Evolutionary conservation across 1,140 invertebrate genomes (phyloP).

Genomic region (Drosophila carrolli): DNA sequence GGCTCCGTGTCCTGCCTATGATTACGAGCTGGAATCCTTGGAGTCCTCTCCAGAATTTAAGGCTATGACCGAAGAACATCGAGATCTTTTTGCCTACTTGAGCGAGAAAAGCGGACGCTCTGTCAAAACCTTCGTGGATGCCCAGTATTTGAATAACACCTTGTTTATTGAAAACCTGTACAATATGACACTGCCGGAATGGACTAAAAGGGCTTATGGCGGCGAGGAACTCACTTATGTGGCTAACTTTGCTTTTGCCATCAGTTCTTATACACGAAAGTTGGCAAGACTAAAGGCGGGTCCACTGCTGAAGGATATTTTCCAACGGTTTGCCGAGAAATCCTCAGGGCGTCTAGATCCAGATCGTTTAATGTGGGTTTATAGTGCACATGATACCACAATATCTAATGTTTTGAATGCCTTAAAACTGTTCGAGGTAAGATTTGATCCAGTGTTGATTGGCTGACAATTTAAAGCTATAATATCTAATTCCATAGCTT

Average conservation of each 20-base stretch:
- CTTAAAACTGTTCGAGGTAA: constrained; percentile 89
- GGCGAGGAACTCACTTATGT: constrained; percentile 84
- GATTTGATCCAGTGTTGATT: not conserved
- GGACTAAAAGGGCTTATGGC: constrained; percentile 87
- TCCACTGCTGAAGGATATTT: constrained; percentile 88
- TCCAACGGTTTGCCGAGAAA: constrained; percentile 86
- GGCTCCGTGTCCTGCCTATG: constrained; percentile 88
- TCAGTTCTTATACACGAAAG: constrained; percentile 85
- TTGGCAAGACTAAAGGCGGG: constrained; percentile 87
- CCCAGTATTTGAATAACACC: constrained; percentile 88
- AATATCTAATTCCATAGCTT: constrained; percentile 31
- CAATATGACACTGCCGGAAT: constrained; percentile 88
- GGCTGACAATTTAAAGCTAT: not conserved
- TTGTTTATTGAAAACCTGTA: constrained; percentile 89
- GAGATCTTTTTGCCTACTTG: constrained; percentile 88
- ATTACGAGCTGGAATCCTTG: constrained; percentile 86
- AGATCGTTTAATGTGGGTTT: constrained; percentile 89
- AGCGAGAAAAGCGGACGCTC: constrained; percentile 87
- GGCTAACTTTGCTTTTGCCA: constrained; percentile 86
- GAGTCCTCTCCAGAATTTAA: constrained; percentile 86
- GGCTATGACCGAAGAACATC: constrained; percentile 87
- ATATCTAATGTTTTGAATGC: constrained; percentile 91
- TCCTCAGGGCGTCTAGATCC: constrained; percentile 80
- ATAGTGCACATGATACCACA: constrained; percentile 94
- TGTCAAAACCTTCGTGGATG: constrained; percentile 85